Percentiles rank a stretch among this genome's conserved stretches.
phyloP scores from a whole-genome alignment of 1,140 invertebrate species.

The Zaprionus gabonicus region DNA sequence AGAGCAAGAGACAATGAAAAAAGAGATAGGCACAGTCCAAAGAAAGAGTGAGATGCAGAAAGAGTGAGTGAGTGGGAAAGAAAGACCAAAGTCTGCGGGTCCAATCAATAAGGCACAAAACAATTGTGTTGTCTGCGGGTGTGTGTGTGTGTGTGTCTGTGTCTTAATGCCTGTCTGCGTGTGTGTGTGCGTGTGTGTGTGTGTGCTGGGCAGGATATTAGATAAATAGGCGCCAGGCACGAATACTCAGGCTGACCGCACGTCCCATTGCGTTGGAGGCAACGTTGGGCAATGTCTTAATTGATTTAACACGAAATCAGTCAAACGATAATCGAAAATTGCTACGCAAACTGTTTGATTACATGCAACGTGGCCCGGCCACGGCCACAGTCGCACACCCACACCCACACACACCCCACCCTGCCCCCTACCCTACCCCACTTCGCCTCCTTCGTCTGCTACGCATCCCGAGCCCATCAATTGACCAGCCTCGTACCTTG shows the following conservation, averaged over 20 bases:
- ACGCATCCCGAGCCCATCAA: constrained; percentile 19
- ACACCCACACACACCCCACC: background rate
- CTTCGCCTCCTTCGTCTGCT: constrained; percentile 12
- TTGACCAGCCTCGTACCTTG: constrained; percentile 7
- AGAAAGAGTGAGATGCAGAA: background rate
- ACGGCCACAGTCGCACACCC: background rate
- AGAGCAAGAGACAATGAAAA: constrained; percentile 5
- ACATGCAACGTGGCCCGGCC: constrained; percentile 69
- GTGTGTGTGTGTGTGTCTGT: constrained; percentile 4
- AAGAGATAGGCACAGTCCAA: background rate
- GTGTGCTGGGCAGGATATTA: constrained; percentile 55
- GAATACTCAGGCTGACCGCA: constrained; percentile 51
- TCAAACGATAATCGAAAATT: constrained; percentile 84
- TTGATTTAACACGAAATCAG: constrained; percentile 84
- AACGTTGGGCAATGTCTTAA: constrained; percentile 75
- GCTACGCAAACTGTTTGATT: constrained; percentile 83
- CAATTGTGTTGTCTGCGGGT: constrained; percentile 51
- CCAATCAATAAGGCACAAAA: constrained; percentile 66
- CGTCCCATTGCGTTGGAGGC: constrained; percentile 49
- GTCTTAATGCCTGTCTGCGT: background rate
- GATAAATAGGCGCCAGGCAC: constrained; percentile 75
- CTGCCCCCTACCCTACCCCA: constrained; percentile 15
- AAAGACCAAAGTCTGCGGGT: constrained; percentile 9
- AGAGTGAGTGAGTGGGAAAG: background rate
- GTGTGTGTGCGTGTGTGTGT: constrained; percentile 24